Base-by-base conservation (phyloP, 2,888 invertebrate genomes). In the Philonicus albiceps region DNA sequence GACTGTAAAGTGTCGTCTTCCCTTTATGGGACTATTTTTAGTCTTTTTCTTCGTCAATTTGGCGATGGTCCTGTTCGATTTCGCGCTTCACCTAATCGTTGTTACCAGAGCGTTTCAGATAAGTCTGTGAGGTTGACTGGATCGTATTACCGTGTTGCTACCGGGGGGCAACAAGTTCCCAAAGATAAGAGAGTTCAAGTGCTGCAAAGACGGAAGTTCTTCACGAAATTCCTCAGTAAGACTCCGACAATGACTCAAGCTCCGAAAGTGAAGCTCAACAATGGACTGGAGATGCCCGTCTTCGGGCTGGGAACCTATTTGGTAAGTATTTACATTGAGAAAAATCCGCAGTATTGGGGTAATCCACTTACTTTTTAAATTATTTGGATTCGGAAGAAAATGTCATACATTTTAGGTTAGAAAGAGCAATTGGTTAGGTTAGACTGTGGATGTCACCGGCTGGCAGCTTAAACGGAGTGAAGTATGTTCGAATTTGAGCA, bases 241-340 rank as follows among this genome's bases (percentile, higher is more conserved):
- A 13, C 37, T n/a, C 16, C 34, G 0, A 37, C n/a, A 80, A 80
- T 80, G 85, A 27, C 53, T 40, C 22, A 30, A 27, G 86, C 40
- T 30, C 86, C 94, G 0, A 91, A 90, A 22, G 88, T 93, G 0
- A 93, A 93, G 88, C 91, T 95, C 55, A 94, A 93, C 90, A 94
- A 94, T 91, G 95, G 95, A 0, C 89, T 90, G 3, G 90, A 93
- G 80, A 94, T 95, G 90, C 95, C 95, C 0, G 90, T 93, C 19
- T 88, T 95, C 27, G 95, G 95, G 0, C 90, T 96, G 16, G 95
- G 95, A 1, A 96, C 95, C 0, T 95, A 94, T 87, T 90, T 92
- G 89, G 94, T 94, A 90, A 91, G 91, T 89, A 87, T 34, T 19
- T 6, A 16, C 27, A 22, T 11, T 22, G 11, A 22, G 22, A 5